These are phyloP conservation scores for Pipistrellus pipistrellus DNA, from an alignment of 2,797 vertebrate genomes.

Conservation along the genomic window DNA sequence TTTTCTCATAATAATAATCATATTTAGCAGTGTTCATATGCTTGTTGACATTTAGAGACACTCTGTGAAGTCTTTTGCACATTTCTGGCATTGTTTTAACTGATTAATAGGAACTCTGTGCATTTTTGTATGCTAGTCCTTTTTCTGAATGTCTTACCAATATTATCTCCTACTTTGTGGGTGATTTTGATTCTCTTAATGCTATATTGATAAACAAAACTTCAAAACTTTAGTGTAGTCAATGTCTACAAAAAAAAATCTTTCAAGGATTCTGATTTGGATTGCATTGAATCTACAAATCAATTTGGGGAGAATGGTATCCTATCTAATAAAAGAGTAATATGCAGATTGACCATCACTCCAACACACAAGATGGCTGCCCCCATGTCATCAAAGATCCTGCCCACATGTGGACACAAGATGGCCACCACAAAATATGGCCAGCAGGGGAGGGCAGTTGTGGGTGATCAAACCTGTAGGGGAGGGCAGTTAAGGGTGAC, in stretches of 20 bases:
- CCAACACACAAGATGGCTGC: too few relatives aligned
- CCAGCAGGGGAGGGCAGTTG: too few relatives aligned
- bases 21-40: background rate
- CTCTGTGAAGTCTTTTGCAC: background rate
- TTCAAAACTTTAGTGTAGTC: background rate
- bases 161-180: background rate
- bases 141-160: background rate
- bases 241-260: background rate
- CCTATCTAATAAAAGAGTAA: too few relatives aligned
- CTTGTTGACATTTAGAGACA: background rate
- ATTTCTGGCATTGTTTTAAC: conserved; percentile 22
- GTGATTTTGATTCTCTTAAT: background rate
- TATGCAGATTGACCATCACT: too few relatives aligned
- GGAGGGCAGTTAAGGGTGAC: too few relatives aligned
- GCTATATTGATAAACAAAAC: background rate
- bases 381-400: too few relatives aligned
- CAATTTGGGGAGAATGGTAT: background rate
- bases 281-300: background rate
- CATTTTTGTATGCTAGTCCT: background rate
- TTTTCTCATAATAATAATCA: background rate
- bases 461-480: too few relatives aligned
- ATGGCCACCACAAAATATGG: too few relatives aligned
- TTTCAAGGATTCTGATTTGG: background rate
- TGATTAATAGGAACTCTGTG: background rate
- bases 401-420: too few relatives aligned